These are phyloP conservation scores for Ips nitidus DNA, from an alignment of 1,140 invertebrate species.

Conservation along the genomic window DNA sequence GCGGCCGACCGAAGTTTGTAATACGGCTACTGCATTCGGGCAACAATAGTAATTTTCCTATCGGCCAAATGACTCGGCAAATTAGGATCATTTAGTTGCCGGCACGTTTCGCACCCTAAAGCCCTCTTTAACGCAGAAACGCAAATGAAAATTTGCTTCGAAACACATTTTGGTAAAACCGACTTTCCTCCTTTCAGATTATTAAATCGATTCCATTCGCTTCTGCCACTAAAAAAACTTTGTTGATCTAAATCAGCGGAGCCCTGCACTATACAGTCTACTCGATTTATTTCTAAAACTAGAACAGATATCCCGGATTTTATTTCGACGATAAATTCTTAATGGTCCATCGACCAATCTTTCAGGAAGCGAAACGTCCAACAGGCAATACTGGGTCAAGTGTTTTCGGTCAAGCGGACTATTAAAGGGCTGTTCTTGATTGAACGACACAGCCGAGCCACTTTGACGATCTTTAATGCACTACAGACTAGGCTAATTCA, in stretches of 20 bases:
- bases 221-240: not conserved
- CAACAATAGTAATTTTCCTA: slow-evolving; percentile 18
- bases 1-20: not conserved
- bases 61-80: slow-evolving; percentile 23
- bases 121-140: slow-evolving; percentile 13
- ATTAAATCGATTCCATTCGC: not conserved
- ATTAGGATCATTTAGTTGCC: slow-evolving; percentile 21
- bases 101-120: slow-evolving; percentile 16
- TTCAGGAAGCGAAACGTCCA: slow-evolving; percentile 15
- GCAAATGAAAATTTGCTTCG: slow-evolving; percentile 29
- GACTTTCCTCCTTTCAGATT: not conserved
- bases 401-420: slow-evolving; percentile 20
- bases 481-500: no score
- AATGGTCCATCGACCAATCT: slow-evolving; percentile 15
- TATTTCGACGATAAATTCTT: slow-evolving; percentile 20
- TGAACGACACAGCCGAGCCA: not conserved
- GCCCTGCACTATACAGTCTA: not conserved
- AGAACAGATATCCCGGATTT: slow-evolving; percentile 9
- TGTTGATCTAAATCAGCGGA: not conserved
- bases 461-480: no score
- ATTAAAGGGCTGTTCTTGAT: slow-evolving; percentile 15
- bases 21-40: slow-evolving; percentile 10
- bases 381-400: slow-evolving; percentile 21
- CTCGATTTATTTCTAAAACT: slow-evolving; percentile 5
- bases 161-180: slow-evolving; percentile 8